phyloP scores from a whole-genome alignment of 2,888 invertebrate genomes.

The Hydriomena furcata region DNA sequence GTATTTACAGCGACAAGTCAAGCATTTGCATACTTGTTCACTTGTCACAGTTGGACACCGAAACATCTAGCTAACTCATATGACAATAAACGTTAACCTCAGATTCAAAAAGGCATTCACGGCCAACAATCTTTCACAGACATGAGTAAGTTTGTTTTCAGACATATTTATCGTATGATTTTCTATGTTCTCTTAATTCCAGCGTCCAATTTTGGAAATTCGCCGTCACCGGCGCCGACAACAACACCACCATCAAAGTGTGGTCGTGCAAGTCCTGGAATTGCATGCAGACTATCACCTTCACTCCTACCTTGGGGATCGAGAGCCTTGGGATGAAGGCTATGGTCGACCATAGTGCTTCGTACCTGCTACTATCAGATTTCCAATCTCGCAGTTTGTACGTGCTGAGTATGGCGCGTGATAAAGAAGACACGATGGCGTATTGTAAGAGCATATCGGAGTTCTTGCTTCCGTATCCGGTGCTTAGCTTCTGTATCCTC shows the following conservation, averaged over 20 bases:
- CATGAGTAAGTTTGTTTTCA: no score
- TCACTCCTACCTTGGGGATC: constrained; percentile 77
- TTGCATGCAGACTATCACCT: constrained; percentile 94
- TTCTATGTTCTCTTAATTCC: constrained; percentile 7
- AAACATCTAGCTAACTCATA: no score
- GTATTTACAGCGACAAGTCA: no score
- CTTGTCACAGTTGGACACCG: no score
- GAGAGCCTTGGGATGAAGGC: constrained; percentile 86
- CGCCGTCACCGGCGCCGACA: constrained; percentile 94
- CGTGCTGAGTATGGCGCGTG: constrained; percentile 87
- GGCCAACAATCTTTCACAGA: no score
- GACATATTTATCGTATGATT: no score
- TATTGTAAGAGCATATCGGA: constrained; percentile 91
- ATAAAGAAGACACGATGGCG: constrained; percentile 80
- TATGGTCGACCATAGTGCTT: constrained; percentile 92
- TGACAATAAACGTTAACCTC: no score
- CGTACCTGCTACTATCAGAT: constrained; percentile 94
- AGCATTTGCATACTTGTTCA: no score
- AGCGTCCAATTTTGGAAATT: constrained; percentile 95
- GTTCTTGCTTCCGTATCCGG: constrained; percentile 93
- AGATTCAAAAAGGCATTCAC: no score
- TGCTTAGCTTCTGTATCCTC: constrained; percentile 94
- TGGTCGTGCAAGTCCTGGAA: constrained; percentile 98
- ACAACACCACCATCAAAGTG: constrained; percentile 94
- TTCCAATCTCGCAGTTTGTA: constrained; percentile 93